phyloP scores from a whole-genome alignment of 1,140 invertebrate species.

The Drosophila santomea region DNA sequence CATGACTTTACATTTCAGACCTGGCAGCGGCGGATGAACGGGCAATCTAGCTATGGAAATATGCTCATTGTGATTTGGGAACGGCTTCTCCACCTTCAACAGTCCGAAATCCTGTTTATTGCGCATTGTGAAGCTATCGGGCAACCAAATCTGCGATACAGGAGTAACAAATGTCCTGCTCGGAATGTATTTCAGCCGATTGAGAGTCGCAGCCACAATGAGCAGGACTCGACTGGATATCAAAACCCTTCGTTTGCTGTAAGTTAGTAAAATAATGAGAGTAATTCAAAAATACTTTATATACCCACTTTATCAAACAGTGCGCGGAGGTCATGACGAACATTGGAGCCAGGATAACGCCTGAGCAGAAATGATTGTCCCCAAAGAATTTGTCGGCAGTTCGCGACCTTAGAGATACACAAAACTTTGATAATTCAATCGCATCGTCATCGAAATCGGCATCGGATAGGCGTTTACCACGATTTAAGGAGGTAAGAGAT shows the following conservation, averaged over 20 bases:
- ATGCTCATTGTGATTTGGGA: conserved; percentile 11
- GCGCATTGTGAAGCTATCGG: conserved; percentile 36
- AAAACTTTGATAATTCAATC: conserved; percentile 13
- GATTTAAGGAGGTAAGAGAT: not conserved
- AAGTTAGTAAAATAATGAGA: not conserved
- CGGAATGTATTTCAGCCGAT: conserved; percentile 23
- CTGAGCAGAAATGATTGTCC: conserved; percentile 60
- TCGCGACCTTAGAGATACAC: conserved; percentile 50
- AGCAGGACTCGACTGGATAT: conserved; percentile 6
- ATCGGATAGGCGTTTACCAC: not conserved
- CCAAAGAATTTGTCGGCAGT: conserved; percentile 29
- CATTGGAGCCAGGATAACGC: conserved; percentile 19
- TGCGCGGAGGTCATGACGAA: conserved; percentile 39
- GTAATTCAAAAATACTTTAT: accelerated
- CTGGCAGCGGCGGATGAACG: not conserved
- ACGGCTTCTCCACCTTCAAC: not conserved
- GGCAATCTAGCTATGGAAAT: conserved; percentile 20
- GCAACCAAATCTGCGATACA: conserved; percentile 23
- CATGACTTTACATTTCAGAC: conserved; percentile 8
- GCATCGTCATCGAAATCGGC: not conserved
- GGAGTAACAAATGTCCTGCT: conserved; percentile 4
- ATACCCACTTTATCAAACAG: conserved; percentile 50
- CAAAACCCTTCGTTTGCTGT: conserved; percentile 17
- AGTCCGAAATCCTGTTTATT: conserved; percentile 52
- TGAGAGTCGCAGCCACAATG: conserved; percentile 41